These are phyloP conservation scores for Orientallactaga sibirica DNA, from an alignment of 2,797 vertebrate species.

Conservation along the genomic window DNA sequence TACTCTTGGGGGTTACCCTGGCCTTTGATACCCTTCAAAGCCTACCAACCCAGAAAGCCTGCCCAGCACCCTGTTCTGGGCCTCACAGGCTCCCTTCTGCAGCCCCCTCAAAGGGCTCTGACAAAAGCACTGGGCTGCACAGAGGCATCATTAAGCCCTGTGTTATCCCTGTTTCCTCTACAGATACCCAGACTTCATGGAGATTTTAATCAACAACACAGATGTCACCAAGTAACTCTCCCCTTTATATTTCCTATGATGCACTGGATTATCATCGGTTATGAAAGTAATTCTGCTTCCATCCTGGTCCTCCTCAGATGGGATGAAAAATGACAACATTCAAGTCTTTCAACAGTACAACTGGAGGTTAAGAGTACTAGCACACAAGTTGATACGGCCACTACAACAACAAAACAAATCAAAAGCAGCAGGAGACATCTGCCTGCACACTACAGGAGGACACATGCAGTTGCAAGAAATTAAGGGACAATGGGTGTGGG, in stretches of 20 bases:
- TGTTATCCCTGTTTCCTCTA: neutral
- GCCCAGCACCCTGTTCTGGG: neutral
- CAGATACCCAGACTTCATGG: neutral
- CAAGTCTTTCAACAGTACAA: neutral
- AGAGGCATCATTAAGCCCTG: neutral
- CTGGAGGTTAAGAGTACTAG: neutral
- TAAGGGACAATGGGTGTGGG: too few species aligned
- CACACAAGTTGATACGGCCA: rapidly evolving
- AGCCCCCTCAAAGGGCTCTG: too few species aligned
- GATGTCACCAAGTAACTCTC: rapidly evolving
- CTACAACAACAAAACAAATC: neutral
- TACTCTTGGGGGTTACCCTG: neutral
- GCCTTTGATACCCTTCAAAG: neutral
- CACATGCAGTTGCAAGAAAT: too few species aligned
- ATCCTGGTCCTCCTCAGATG: neutral
- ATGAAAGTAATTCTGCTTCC: neutral
- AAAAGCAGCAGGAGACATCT: neutral
- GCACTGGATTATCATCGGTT: rapidly evolving
- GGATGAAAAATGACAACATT: neutral
- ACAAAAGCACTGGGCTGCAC: too few species aligned
- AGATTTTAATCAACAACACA: neutral
- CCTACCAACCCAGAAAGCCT: neutral
- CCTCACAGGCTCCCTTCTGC: neutral
- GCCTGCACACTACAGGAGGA: too few species aligned
- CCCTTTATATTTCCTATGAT: neutral